Evolutionary conservation across 2,888 invertebrate genomes (phyloP).

Genomic region (Meiosimyza decipiens): DNA sequence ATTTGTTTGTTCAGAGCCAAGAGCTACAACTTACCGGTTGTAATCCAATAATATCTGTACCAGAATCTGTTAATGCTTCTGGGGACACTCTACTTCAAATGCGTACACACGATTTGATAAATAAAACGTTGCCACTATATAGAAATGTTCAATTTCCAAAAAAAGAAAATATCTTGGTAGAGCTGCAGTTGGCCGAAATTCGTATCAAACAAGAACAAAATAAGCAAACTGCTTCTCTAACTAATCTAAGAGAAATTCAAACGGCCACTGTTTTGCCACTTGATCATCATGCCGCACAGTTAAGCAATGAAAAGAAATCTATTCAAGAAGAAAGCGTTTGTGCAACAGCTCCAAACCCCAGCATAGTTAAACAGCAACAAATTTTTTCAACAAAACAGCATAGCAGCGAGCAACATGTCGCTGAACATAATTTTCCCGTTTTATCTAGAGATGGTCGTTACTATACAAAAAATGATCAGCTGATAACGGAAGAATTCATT

Average conservation of each 20-base stretch:
- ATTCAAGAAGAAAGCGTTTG: neutral
- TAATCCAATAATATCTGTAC: no score
- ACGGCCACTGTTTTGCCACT: constrained; percentile 20
- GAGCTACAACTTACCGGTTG: no score
- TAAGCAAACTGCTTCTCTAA: neutral
- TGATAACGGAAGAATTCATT: neutral
- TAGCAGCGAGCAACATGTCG: neutral
- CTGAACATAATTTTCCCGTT: neutral
- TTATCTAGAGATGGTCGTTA: neutral
- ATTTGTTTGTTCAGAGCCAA: neutral
- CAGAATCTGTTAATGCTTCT: no score
- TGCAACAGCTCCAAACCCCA: neutral
- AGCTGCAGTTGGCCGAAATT: constrained; percentile 19
- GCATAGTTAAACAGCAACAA: neutral
- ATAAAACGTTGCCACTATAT: constrained; percentile 9
- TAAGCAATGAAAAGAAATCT: neutral
- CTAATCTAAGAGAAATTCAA: constrained; percentile 12
- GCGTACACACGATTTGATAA: constrained; percentile 2
- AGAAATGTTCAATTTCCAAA: constrained; percentile 22
- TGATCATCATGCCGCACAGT: neutral
- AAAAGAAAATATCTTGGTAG: constrained; percentile 19
- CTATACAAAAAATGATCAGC: neutral
- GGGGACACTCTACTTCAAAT: neutral
- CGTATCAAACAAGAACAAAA: constrained; percentile 16
- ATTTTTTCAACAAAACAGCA: neutral